A percentile compares a stretch with the other conserved stretches of the same genome.
Conservation (phyloP, 2,888 invertebrate genomes). For the Ptilodon capucinus region DNA sequence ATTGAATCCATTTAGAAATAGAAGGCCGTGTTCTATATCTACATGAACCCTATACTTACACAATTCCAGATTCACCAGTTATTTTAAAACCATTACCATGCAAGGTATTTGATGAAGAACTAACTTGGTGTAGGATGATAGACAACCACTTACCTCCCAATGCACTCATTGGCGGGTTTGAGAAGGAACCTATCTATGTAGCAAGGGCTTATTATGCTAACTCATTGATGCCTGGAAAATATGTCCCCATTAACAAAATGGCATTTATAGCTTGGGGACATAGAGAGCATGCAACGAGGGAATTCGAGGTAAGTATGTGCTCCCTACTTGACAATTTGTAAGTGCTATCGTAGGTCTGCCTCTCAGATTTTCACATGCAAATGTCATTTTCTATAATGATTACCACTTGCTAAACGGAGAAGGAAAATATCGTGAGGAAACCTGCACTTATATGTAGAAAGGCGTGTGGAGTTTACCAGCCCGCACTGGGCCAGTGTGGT, state of each 20-base stretch:
- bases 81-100: conserved; percentile 4
- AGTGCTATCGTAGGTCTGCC: too few relatives aligned
- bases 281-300: conserved; percentile 84
- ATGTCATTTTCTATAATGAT: too few relatives aligned
- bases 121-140: conserved; percentile 82
- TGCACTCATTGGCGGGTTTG: conserved; percentile 86
- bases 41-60: too few relatives aligned
- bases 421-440: too few relatives aligned
- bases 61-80: conserved; percentile 24
- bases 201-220: conserved; percentile 86
- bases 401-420: too few relatives aligned
- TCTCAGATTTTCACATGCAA: too few relatives aligned
- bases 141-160: conserved; percentile 85
- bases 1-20: too few relatives aligned
- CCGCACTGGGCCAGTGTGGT: too few relatives aligned
- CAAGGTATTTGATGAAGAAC: conserved; percentile 47
- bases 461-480: too few relatives aligned
- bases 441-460: too few relatives aligned
- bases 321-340: too few relatives aligned
- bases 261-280: conserved; percentile 90
- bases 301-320: conserved; percentile 86
- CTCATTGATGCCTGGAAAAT: conserved; percentile 89
- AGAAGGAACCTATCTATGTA: conserved; percentile 84
- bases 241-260: conserved; percentile 85
- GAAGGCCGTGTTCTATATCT: too few relatives aligned